Evolutionary conservation across 2,797 vertebrate species (phyloP), one percentile per base, ranked within the genome.

Genomic region (Petrocephalus schoutedeni): DNA sequence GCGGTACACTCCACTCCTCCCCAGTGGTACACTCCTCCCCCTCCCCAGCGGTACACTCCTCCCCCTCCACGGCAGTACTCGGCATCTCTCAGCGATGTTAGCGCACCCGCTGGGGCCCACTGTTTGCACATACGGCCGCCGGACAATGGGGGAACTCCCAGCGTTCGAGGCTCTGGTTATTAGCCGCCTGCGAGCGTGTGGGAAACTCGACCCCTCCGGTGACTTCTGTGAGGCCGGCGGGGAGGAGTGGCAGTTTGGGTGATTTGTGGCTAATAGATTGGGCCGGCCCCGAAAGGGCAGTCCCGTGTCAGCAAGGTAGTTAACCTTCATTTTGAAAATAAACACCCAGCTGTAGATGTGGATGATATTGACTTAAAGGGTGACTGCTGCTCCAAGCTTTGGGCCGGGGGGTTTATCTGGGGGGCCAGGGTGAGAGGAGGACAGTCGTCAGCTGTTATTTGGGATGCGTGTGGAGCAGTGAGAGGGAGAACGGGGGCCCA

Each of bases 311-410:
- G 51, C 51, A 53, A 53, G 71, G 53, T 53, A 84, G 21, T 84
- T 84, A 84, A 84, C 82, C 82, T 83, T 54, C 45, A 53, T 51
- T 83, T 83, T 83, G 80, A 83, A 83, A 51, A 83, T 51, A 83
- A 83, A 83, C 51, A 83, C 23, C 80, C 80, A 83, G n/a, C 41
- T 54, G 80, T 54, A 53, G 45, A 21, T 83, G 21, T 28, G 21
- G 41, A n/a, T 45, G 36, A 45, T 77, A 77, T 77, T 77, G 71
- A 77, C 71, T 77, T 77, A n/a, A 77, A 77, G 71, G 36, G 71
- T 77, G 36, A 77, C 28, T 36, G 19, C 36, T 45, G 71, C 36
- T 77, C 36, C 2, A 19, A 45, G 71, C 36, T 77, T 77, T 45
- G 36, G 71, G 36, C 36, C 36, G 28, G 32, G 64, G 36, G 64